phyloP scores from a whole-genome alignment of 2,113 vertebrate species.

The Nanorana parkeri region DNA sequence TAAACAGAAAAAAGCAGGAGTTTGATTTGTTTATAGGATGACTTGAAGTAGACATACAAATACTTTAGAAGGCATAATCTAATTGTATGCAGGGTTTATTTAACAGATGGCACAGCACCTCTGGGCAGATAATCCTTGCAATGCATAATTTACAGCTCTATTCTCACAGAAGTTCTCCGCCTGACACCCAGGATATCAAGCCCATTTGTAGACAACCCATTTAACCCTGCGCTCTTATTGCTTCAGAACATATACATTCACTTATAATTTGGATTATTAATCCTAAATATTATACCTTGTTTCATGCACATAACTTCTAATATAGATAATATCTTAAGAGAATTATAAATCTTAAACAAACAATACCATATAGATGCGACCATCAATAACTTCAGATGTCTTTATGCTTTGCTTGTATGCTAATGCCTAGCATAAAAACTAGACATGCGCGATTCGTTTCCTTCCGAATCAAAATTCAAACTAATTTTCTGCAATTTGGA shows the following conservation, averaged over 20 bases:
- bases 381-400: too few species aligned
- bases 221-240: conserved; percentile 23
- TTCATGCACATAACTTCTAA: too few species aligned
- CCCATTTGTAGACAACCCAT: conserved; percentile 38
- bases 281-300: background rate
- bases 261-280: conserved; percentile 6
- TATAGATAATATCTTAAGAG: too few species aligned
- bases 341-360: too few species aligned
- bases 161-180: conserved; percentile 42
- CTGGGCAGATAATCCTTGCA: conserved; percentile 53
- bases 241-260: conserved; percentile 2
- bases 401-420: too few species aligned
- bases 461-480: too few species aligned
- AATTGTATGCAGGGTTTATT: conserved; percentile 40
- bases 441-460: too few species aligned
- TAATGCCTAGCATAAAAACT: too few species aligned
- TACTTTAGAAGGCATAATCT: conserved; percentile 29
- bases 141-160: conserved; percentile 49
- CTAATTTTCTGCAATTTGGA: too few species aligned
- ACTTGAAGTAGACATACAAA: background rate
- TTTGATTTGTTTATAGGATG: background rate
- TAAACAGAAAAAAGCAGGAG: background rate
- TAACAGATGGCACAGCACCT: conserved; percentile 46
- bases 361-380: too few species aligned
- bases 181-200: conserved; percentile 23